phyloP scores from a whole-genome alignment of 35 echinoderm and acorn worm species.

The Amphiura filiformis region DNA sequence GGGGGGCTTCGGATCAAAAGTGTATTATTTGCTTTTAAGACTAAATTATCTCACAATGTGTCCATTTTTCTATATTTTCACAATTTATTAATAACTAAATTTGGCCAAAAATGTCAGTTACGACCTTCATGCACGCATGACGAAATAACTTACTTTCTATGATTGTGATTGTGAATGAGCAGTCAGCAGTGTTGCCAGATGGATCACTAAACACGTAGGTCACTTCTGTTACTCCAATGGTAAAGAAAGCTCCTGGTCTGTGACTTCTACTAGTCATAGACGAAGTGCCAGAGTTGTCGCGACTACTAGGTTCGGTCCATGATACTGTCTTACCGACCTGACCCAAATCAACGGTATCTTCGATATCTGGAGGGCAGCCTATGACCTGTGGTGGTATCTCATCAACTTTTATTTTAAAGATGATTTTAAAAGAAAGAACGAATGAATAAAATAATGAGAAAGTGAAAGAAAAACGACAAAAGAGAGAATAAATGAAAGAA shows the following conservation, averaged over 20 bases:
- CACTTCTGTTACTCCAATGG: slow-evolving; percentile 39
- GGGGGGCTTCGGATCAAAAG: too few relatives aligned
- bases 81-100: too few relatives aligned
- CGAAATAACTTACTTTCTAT: neutral
- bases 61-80: too few relatives aligned
- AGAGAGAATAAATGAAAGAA: neutral
- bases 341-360: neutral
- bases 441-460: neutral
- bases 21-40: too few relatives aligned
- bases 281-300: slow-evolving; percentile 32
- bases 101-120: too few relatives aligned
- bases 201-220: slow-evolving; percentile 55
- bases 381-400: slow-evolving; percentile 33
- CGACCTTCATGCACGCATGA: too few relatives aligned
- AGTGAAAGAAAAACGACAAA: neutral
- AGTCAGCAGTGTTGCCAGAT: slow-evolving; percentile 52
- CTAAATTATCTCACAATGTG: too few relatives aligned
- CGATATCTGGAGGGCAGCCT: slow-evolving; percentile 50
- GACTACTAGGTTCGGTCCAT: slow-evolving; percentile 31
- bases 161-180: slow-evolving; percentile 45
- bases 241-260: neutral
- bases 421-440: too few relatives aligned
- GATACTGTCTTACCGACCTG: slow-evolving; percentile 17
- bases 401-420: too few relatives aligned
- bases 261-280: neutral